Evolutionary conservation across 2,113 vertebrate genomes (phyloP).

Genomic region (Cololabis saira): DNA sequence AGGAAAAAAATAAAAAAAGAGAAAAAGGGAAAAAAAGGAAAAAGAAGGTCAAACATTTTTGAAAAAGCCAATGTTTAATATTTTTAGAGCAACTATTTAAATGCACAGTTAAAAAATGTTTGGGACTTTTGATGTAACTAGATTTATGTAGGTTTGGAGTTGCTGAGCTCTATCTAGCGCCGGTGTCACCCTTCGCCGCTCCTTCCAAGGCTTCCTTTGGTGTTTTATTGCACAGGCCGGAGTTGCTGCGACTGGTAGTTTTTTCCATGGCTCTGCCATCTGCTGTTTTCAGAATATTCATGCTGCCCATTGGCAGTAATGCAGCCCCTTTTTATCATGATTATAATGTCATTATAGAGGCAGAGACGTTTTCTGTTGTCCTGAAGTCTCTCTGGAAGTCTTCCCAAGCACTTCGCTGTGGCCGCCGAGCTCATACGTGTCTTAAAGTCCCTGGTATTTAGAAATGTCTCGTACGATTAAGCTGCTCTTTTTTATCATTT

Average conservation of each 20-base stretch:
- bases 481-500: slow-evolving; percentile 5
- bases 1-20: no score
- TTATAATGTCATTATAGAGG: slow-evolving; percentile 22
- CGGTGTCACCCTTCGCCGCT: slow-evolving; percentile 25
- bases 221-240: slow-evolving; percentile 67
- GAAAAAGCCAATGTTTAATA: no score
- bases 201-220: slow-evolving; percentile 58
- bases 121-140: no score
- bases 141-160: slow-evolving; percentile 22
- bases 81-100: no score
- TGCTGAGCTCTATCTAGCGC: slow-evolving; percentile 18
- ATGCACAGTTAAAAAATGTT: no score
- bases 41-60: no score
- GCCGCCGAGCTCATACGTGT: slow-evolving; percentile 4
- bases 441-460: slow-evolving; percentile 15
- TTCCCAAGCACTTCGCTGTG: slow-evolving; percentile 16
- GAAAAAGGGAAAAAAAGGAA: no score
- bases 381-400: slow-evolving; percentile 24
- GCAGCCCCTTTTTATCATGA: slow-evolving; percentile 52
- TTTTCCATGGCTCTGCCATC: slow-evolving; percentile 58
- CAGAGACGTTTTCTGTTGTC: slow-evolving; percentile 19
- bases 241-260: slow-evolving; percentile 54
- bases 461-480: background rate
- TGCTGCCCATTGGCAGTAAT: slow-evolving; percentile 41
- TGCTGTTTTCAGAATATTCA: slow-evolving; percentile 48